Evolutionary conservation across 2,888 invertebrate species (phyloP).

Genomic region (Laspeyria flexula): DNA sequence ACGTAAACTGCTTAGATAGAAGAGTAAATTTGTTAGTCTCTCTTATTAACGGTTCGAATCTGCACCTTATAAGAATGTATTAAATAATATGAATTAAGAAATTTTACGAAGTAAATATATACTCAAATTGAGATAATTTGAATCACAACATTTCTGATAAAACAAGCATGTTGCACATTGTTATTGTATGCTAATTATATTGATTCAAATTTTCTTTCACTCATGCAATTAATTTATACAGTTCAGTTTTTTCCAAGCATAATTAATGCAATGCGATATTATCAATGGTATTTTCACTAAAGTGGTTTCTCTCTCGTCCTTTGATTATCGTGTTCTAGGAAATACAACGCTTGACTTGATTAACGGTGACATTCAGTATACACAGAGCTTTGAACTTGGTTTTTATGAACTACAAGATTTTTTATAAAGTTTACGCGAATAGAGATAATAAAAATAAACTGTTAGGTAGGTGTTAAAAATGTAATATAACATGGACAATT

Average conservation of each 20-base stretch:
- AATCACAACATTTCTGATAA: no score
- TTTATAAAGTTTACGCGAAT: neutral
- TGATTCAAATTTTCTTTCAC: neutral
- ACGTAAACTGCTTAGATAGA: no score
- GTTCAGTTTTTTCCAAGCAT: neutral
- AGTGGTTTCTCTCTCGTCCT: neutral
- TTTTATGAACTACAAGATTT: constrained; percentile 1
- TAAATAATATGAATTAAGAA: no score
- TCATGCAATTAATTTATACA: neutral
- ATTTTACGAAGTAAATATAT: no score
- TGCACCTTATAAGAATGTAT: no score
- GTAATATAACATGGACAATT: neutral
- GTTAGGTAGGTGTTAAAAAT: no score
- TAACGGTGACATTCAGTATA: constrained; percentile 8
- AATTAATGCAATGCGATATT: neutral
- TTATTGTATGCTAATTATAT: neutral
- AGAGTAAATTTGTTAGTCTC: no score
- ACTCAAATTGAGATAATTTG: no score
- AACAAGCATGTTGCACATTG: no score
- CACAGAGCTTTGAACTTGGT: neutral
- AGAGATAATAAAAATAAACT: neutral
- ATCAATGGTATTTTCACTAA: neutral
- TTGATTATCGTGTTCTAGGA: neutral
- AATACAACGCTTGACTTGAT: neutral
- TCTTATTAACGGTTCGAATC: no score